A percentile compares a stretch with the other conserved stretches of the same genome.
Evolutionary conservation across 2,888 invertebrate genomes (phyloP).

Genomic region (Platycheirus albimanus): DNA sequence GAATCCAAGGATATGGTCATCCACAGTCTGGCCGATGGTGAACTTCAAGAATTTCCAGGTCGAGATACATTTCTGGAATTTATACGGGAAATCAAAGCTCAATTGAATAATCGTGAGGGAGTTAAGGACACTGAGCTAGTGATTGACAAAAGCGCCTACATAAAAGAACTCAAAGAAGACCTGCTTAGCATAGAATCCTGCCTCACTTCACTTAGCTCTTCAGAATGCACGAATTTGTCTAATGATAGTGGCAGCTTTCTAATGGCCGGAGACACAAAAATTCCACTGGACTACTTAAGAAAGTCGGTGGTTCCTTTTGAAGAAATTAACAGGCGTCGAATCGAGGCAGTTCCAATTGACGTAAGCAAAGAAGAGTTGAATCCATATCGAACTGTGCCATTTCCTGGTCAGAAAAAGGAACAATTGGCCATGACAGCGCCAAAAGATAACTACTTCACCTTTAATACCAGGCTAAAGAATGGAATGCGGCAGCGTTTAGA

Average conservation of each 20-base stretch:
- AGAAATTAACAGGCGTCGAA: constrained; percentile 79
- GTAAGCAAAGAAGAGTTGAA: constrained; percentile 78
- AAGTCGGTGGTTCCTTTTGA: constrained; percentile 81
- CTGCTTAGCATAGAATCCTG: constrained; percentile 81
- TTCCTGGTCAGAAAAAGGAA: constrained; percentile 80
- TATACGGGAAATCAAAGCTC: constrained; percentile 77
- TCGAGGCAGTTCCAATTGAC: constrained; percentile 78
- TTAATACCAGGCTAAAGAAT: constrained; percentile 79
- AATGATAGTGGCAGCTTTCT: constrained; percentile 82
- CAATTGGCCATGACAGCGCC: constrained; percentile 77
- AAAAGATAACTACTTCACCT: constrained; percentile 81
- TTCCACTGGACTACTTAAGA: constrained; percentile 81
- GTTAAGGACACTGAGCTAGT: constrained; percentile 51
- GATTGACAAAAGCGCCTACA: constrained; percentile 76
- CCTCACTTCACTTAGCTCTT: constrained; percentile 80
- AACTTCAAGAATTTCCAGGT: constrained; percentile 79
- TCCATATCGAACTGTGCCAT: constrained; percentile 80
- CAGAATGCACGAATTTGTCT: constrained; percentile 80
- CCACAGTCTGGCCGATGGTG: constrained; percentile 77
- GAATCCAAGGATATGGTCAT: constrained; percentile 75
- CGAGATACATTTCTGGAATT: constrained; percentile 78
- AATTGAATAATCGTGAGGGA: constrained; percentile 44
- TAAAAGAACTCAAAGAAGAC: constrained; percentile 79
- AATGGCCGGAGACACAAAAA: constrained; percentile 79
- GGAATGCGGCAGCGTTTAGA: constrained; percentile 80